phyloP scores from a whole-genome alignment of 2,797 vertebrate genomes.

The Parauchenoglanis ngamensis region DNA sequence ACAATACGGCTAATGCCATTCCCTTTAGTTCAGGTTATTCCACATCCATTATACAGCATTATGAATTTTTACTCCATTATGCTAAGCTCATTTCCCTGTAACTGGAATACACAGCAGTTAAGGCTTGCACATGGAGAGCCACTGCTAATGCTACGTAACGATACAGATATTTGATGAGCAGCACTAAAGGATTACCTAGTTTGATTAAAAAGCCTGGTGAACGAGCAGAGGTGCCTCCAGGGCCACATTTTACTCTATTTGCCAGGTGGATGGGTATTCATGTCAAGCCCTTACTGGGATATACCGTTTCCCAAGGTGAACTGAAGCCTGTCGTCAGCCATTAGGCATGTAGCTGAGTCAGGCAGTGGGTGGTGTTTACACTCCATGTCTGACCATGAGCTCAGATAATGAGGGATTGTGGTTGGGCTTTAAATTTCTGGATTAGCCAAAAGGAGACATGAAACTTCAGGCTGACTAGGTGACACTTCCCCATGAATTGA shows the following conservation, averaged over 20 bases:
- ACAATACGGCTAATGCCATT: background rate
- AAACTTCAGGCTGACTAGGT: background rate
- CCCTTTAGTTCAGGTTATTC: background rate
- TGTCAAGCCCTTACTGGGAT: background rate
- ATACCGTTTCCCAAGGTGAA: conserved; percentile 11
- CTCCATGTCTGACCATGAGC: background rate
- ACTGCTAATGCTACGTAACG: background rate
- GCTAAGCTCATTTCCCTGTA: background rate
- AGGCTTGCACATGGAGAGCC: background rate
- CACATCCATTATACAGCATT: too few relatives aligned
- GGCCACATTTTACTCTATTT: background rate
- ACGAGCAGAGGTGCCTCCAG: background rate
- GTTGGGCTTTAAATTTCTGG: conserved; percentile 38
- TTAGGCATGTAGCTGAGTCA: background rate
- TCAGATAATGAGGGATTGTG: conserved; percentile 37
- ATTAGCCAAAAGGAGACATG: conserved; percentile 31
- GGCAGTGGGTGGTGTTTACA: conserved; percentile 8
- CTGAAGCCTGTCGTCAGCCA: background rate
- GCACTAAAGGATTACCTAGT: background rate
- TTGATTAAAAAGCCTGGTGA: background rate
- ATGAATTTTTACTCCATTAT: background rate
- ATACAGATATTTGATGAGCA: background rate
- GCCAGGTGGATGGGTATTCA: background rate
- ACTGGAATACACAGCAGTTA: background rate
- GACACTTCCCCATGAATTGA: background rate